phyloP scores from a whole-genome alignment of 2,797 vertebrate species.

The Sebastolobus altivelis region DNA sequence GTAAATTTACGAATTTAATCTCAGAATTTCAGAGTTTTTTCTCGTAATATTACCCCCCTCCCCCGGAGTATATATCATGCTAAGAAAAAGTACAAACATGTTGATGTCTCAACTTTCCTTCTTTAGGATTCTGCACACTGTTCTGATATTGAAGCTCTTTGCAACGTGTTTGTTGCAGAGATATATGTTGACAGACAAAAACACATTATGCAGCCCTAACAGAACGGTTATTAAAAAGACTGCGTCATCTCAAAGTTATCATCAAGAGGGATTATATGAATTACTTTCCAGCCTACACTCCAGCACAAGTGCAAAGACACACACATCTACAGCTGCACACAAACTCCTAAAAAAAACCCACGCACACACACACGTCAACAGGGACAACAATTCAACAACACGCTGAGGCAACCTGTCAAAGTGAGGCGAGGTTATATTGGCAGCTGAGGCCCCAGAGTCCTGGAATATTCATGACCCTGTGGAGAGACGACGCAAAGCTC shows the following conservation, averaged over 20 bases:
- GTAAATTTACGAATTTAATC: no score
- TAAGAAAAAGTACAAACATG: background rate
- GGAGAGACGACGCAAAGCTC: conserved; percentile 38
- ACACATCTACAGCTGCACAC: background rate
- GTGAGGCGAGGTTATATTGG: conserved; percentile 15
- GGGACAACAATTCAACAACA: background rate
- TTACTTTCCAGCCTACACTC: conserved; percentile 17
- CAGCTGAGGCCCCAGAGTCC: background rate
- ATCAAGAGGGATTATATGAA: conserved; percentile 19
- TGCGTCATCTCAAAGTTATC: background rate
- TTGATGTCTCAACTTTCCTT: background rate
- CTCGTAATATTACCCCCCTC: no score
- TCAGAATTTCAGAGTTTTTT: no score
- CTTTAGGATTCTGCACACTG: background rate
- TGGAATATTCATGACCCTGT: conserved; percentile 47
- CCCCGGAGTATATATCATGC: background rate
- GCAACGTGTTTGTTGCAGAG: background rate
- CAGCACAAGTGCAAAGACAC: background rate
- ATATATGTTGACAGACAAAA: background rate
- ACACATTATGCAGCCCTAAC: background rate
- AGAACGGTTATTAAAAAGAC: conserved; percentile 13
- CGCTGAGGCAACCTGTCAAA: conserved; percentile 8
- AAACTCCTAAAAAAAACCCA: conserved; percentile 23
- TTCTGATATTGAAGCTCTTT: background rate
- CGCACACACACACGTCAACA: background rate